Conservation (phyloP, 2,888 invertebrate species). For the Glyphotaelius pellucidus region DNA sequence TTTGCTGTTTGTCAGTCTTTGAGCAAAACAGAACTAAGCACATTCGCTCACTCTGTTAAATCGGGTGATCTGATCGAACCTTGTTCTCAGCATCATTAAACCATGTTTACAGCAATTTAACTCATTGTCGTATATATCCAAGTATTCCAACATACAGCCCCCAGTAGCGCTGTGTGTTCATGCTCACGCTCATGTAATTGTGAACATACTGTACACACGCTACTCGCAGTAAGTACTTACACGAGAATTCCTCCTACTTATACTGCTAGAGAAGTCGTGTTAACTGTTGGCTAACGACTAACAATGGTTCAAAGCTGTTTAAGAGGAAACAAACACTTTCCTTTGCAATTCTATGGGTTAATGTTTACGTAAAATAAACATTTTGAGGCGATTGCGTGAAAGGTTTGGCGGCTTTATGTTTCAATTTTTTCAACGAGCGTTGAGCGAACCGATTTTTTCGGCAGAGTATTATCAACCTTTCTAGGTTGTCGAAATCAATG, state of each 20-base stretch:
- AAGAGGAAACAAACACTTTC: not conserved
- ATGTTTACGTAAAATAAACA: not conserved
- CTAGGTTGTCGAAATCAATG: not conserved
- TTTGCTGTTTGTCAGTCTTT: too few relatives aligned
- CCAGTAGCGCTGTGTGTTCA: too few relatives aligned
- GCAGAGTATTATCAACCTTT: not conserved
- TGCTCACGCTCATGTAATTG: too few relatives aligned
- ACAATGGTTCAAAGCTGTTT: not conserved
- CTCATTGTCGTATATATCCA: not conserved
- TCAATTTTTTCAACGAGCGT: too few relatives aligned
- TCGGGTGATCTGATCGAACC: not conserved
- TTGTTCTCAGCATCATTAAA: not conserved
- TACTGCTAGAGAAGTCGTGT: not conserved
- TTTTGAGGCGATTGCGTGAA: not conserved
- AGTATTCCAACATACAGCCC: not conserved
- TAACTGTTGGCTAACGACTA: not conserved
- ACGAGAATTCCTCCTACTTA: not conserved
- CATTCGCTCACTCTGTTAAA: not conserved
- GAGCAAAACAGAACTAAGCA: not conserved
- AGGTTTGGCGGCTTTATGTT: not conserved
- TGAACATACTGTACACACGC: not conserved
- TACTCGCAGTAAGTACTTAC: not conserved
- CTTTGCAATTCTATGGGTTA: not conserved
- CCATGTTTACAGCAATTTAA: not conserved
- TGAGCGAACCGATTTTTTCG: not conserved